Conservation (phyloP, 2,888 invertebrate species). For the Lepidonotus clava region DNA sequence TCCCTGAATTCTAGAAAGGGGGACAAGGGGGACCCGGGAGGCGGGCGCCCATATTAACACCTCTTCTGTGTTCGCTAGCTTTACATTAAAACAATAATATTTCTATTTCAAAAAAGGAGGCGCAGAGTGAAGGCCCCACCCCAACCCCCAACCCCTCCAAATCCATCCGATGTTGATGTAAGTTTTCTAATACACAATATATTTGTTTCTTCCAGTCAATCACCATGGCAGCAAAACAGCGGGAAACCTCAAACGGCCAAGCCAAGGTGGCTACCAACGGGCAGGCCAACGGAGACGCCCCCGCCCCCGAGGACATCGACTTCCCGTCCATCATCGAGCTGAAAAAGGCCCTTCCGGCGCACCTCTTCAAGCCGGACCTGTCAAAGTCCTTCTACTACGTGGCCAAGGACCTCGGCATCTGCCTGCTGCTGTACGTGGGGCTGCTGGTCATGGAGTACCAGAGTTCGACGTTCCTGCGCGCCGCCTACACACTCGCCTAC, state of each 20-base stretch:
- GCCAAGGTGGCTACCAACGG: not conserved
- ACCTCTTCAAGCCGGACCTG: slow-evolving; percentile 72
- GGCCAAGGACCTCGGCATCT: slow-evolving; percentile 70
- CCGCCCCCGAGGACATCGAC: slow-evolving; percentile 60
- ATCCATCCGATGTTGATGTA: no score
- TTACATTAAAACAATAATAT: no score
- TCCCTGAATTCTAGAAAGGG: no score
- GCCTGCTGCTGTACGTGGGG: slow-evolving; percentile 64
- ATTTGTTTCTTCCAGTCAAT: not conserved
- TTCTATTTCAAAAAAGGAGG: no score
- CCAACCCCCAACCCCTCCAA: no score
- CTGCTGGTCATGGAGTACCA: slow-evolving; percentile 56
- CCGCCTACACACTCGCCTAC: slow-evolving; percentile 68
- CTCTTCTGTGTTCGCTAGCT: no score
- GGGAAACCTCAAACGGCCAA: not conserved
- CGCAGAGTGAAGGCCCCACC: no score
- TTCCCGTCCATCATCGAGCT: slow-evolving; percentile 74
- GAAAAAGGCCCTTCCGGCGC: slow-evolving; percentile 71
- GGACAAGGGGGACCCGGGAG: no score
- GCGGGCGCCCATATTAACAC: no score
- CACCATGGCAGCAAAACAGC: not conserved
- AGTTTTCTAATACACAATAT: no score
- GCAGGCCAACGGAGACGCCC: not conserved
- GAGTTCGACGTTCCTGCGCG: slow-evolving; percentile 54
- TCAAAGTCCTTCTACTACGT: slow-evolving; percentile 72